Evolutionary conservation across 2,113 vertebrate genomes (phyloP), one percentile per base, ranked within the genome.

Genomic region (Calcarius ornatus): DNA sequence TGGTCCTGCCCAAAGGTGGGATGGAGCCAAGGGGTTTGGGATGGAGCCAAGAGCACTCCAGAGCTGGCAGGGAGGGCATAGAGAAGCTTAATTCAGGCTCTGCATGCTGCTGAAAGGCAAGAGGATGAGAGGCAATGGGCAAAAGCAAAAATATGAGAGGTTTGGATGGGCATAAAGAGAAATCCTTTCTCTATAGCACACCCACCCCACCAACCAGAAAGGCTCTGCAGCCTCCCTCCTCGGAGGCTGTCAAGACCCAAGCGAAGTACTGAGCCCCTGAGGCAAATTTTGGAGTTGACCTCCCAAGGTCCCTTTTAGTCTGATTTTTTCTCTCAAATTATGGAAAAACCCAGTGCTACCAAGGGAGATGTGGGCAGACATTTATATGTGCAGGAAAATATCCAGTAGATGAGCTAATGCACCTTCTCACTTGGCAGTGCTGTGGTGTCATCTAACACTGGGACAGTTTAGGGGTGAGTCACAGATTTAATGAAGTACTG

Each of bases 1-100:
- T 63, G 31, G 24, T 56, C 63, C 45, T 73, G 51, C 22, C 22
- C 0, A 0, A 31, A 33, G 59, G 6, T 1, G 1, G 16, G 10
- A 54, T 21, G 30, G 30, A 33, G 53, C 30, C 51, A 54, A 31
- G 57, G 69, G 24, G 25, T 79, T 45, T 66, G 22, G 57, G 24
- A 27, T 22, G 7, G 37, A 38, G 18, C 4, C 27, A 38, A 47
- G 30, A n/a, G 27, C 30, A 64, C 23, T 14, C 38, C 53, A 64
- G 51, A 59, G 42, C 47, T 33, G 25, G 9, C 0, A 2, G 17
- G 25, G 17, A 76, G 5, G 28, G n/a, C 65, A 73, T 0, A 48
- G n/a, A 57, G 59, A 27, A 93, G 37, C 31, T 2, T 8, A 48
- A 53, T 24, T 15, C 4, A 7, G 20, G n/a, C 31, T 87, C 54